Conservation (phyloP, 2,888 invertebrate genomes). For the Koerneria pararmatus region DNA sequence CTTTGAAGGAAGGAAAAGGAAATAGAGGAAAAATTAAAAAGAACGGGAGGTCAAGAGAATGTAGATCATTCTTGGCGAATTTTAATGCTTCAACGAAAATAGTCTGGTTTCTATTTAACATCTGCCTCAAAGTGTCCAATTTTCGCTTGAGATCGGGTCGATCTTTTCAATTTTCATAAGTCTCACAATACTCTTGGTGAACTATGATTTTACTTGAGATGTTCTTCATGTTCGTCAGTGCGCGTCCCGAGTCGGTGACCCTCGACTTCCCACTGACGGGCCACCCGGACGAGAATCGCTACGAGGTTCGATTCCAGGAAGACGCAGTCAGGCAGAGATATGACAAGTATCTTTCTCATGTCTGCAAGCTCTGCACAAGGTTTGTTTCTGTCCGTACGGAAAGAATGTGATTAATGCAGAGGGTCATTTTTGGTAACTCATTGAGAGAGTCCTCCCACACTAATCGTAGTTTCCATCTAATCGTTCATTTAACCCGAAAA, state of each 20-base stretch:
- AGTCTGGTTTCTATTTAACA: too few relatives aligned
- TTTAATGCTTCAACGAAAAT: too few relatives aligned
- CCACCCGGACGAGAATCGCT: slow-evolving; percentile 40
- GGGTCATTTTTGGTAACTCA: not conserved
- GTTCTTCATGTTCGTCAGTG: slow-evolving; percentile 31
- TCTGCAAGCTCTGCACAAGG: slow-evolving; percentile 48
- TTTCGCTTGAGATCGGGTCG: too few relatives aligned
- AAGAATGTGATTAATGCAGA: not conserved
- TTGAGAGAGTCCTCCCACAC: not conserved
- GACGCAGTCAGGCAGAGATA: slow-evolving; percentile 39
- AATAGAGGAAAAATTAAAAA: too few relatives aligned
- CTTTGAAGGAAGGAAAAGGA: too few relatives aligned
- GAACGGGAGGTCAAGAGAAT: too few relatives aligned
- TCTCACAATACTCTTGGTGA: not conserved
- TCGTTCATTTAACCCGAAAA: too few relatives aligned
- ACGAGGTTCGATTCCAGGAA: slow-evolving; percentile 40
- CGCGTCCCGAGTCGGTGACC: slow-evolving; percentile 21
- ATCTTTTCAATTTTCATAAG: too few relatives aligned
- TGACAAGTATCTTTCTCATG: slow-evolving; percentile 49
- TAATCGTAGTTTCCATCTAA: not conserved
- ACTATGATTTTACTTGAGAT: slow-evolving; percentile 28
- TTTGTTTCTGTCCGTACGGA: slow-evolving; percentile 25
- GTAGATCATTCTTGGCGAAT: too few relatives aligned
- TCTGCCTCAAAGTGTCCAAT: too few relatives aligned
- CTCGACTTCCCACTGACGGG: slow-evolving; percentile 25